Conservation (phyloP, 2,797 vertebrate genomes). For the Gobio occitaniae region DNA sequence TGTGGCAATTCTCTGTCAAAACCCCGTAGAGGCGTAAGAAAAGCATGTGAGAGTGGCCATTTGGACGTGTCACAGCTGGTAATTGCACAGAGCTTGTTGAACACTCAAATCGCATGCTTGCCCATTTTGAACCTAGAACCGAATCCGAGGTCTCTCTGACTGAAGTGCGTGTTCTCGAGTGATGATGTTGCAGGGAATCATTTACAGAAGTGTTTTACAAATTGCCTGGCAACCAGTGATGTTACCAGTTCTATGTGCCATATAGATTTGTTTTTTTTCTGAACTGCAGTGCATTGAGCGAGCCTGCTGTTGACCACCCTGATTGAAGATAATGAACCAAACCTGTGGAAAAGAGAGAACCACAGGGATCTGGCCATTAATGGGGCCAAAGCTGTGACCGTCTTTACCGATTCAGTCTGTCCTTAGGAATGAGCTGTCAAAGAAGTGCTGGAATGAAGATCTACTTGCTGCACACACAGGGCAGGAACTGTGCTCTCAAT, state of each 20-base stretch:
- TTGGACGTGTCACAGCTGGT: conserved; percentile 17
- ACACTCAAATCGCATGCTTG: conserved; percentile 17
- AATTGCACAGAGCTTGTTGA: conserved; percentile 17
- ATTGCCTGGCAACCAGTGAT: conserved; percentile 44
- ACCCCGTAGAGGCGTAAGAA: conserved; percentile 11
- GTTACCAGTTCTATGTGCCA: conserved; percentile 16
- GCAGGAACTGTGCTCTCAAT: conserved; percentile 23
- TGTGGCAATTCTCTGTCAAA: conserved; percentile 37
- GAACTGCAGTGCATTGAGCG: conserved; percentile 24
- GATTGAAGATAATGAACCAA: conserved; percentile 21
- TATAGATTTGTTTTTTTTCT: conserved; percentile 43
- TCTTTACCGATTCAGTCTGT: background rate
- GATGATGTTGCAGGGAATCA: conserved; percentile 28
- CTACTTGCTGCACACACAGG: background rate
- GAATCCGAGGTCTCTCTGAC: conserved; percentile 14
- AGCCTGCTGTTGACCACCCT: conserved; percentile 23
- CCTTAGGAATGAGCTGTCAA: conserved; percentile 35
- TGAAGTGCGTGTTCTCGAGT: conserved; percentile 24
- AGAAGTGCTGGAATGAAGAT: conserved; percentile 20
- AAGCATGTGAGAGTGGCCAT: conserved; percentile 20
- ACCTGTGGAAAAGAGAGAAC: conserved; percentile 3
- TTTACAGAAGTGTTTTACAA: conserved; percentile 43
- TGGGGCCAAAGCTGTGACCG: background rate
- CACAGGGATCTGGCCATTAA: conserved; percentile 21
- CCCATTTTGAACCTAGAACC: conserved; percentile 17